phyloP scores from a whole-genome alignment of 2,888 invertebrate genomes.

The Orgyia antiqua region DNA sequence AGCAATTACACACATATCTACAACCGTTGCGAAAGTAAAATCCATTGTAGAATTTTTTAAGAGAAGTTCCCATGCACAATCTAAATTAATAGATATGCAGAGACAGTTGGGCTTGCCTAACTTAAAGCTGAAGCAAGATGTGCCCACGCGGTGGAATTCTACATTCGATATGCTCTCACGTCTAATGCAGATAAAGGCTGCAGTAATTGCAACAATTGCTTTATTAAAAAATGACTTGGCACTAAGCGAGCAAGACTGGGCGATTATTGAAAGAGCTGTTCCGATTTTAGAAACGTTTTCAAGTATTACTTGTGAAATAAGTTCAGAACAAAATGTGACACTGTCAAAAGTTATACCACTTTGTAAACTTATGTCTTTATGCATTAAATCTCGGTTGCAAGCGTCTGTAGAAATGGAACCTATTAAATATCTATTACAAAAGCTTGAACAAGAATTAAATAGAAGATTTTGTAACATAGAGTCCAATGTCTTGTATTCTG shows the following conservation, averaged over 20 bases:
- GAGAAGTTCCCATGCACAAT: too few relatives aligned
- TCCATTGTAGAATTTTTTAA: too few relatives aligned
- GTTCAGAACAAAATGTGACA: slow-evolving; percentile 23
- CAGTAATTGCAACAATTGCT: slow-evolving; percentile 5
- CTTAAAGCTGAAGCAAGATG: too few relatives aligned
- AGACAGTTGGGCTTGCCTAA: too few relatives aligned
- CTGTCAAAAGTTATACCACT: slow-evolving; percentile 17
- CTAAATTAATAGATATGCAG: too few relatives aligned
- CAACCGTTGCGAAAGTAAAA: too few relatives aligned
- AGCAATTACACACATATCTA: neutral
- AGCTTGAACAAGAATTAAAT: too few relatives aligned
- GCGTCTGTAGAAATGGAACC: slow-evolving; percentile 2
- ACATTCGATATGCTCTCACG: slow-evolving; percentile 13
- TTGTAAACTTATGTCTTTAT: slow-evolving; percentile 13
- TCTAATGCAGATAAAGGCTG: slow-evolving; percentile 11
- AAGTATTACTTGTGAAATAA: slow-evolving; percentile 20
- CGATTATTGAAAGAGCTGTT: slow-evolving; percentile 8
- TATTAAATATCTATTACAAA: neutral
- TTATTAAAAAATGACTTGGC: slow-evolving; percentile 12
- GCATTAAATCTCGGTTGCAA: slow-evolving; percentile 9
- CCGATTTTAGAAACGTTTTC: slow-evolving; percentile 26
- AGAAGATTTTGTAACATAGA: too few relatives aligned
- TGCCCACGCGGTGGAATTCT: too few relatives aligned
- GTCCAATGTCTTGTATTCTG: too few relatives aligned
- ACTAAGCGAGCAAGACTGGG: slow-evolving; percentile 17